Percentiles rank a stretch among this genome's conserved stretches.
phyloP scores from a whole-genome alignment of 2,113 vertebrate species.

The Suricata suricatta region DNA sequence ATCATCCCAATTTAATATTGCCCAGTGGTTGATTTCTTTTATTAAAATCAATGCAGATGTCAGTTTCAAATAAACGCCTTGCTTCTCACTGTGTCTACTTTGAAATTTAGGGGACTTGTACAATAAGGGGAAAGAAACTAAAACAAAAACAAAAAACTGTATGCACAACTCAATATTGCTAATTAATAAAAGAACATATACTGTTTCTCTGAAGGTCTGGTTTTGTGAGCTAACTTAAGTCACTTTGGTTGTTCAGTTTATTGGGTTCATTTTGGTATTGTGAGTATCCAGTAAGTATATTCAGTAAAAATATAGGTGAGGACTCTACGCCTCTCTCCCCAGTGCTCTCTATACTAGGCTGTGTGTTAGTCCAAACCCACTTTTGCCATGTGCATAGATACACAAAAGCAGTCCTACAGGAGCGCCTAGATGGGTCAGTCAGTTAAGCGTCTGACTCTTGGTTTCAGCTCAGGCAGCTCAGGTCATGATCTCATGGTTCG shows the following conservation, averaged over 20 bases:
- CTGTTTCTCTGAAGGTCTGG: background rate
- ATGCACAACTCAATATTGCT: background rate
- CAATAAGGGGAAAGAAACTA: background rate
- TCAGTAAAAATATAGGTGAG: background rate
- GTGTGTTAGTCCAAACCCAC: background rate
- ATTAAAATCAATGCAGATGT: background rate
- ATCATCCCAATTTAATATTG: background rate
- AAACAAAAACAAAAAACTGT: background rate
- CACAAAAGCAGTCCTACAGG: background rate
- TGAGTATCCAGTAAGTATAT: background rate
- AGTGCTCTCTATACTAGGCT: background rate
- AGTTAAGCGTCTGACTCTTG: no score
- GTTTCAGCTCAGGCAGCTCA: no score
- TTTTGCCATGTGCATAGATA: background rate
- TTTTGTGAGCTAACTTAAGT: background rate
- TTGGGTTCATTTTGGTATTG: background rate
- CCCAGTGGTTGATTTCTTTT: background rate
- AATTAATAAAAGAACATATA: background rate
- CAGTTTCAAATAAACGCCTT: background rate
- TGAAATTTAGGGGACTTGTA: slow-evolving; percentile 28
- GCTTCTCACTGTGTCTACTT: background rate
- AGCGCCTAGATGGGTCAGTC: no score
- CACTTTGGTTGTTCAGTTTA: background rate
- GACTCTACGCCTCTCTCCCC: background rate
- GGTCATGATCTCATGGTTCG: no score